Percentiles rank a stretch among this genome's conserved stretches.
Conservation (phyloP, 2,888 invertebrate genomes). For the Gryllus longicercus region DNA sequence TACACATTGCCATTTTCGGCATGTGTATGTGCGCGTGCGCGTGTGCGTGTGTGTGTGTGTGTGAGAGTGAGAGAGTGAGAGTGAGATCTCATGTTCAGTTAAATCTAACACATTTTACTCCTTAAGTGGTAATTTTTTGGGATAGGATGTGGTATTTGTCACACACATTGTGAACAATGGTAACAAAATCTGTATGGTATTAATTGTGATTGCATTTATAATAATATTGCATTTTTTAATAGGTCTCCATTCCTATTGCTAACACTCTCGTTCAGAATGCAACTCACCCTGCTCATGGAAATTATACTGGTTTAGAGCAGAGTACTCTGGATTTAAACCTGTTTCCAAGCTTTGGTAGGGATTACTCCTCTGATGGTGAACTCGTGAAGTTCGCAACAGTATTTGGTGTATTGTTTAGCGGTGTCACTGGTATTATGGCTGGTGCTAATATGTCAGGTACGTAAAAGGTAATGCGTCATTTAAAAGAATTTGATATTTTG, state of each 20-base stretch:
- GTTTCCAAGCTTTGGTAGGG: conserved; percentile 65
- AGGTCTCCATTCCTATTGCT: conserved; percentile 74
- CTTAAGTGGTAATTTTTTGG: too few species aligned
- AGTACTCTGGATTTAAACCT: conserved; percentile 76
- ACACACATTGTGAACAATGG: not conserved
- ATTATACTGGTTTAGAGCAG: conserved; percentile 76
- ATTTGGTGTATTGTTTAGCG: conserved; percentile 96
- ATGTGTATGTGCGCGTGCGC: too few species aligned
- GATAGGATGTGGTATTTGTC: not conserved
- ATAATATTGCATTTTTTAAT: conserved; percentile 39
- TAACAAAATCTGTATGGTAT: conserved; percentile 11
- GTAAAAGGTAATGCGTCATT: conserved; percentile 34
- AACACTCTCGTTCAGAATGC: conserved; percentile 61
- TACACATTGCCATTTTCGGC: too few species aligned
- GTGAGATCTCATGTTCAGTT: too few species aligned
- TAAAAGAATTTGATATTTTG: not conserved
- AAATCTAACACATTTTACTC: too few species aligned
- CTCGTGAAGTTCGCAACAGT: conserved; percentile 86
- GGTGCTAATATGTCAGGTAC: conserved; percentile 97
- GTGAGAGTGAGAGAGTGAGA: too few species aligned
- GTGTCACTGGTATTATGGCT: conserved; percentile 99
- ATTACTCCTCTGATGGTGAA: conserved; percentile 69
- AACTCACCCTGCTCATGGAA: conserved; percentile 53
- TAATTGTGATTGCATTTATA: conserved; percentile 20
- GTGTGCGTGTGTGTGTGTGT: too few species aligned